Conservation (phyloP, 2,888 invertebrate species). For the Heliconius erato region DNA sequence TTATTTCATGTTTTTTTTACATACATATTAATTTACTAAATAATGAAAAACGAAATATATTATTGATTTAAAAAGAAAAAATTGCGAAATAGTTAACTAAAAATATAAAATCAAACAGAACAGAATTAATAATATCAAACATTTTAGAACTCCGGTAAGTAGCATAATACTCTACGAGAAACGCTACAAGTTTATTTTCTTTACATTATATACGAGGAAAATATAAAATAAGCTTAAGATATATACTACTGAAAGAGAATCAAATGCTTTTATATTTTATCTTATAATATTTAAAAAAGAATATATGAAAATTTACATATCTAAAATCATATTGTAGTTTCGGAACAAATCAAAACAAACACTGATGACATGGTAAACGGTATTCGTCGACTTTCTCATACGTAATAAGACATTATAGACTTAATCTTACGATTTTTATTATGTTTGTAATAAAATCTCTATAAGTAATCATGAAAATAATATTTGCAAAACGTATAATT, state of each 20-base stretch:
- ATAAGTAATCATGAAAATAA: background rate
- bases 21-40: background rate
- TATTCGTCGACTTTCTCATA: background rate
- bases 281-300: background rate
- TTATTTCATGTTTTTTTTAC: too few species aligned
- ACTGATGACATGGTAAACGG: slow-evolving; percentile 82
- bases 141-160: background rate
- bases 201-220: background rate
- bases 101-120: background rate
- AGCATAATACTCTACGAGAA: background rate
- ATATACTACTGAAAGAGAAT: background rate
- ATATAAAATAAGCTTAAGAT: background rate
- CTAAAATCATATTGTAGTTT: slow-evolving; percentile 27
- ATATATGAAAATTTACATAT: background rate
- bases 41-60: background rate
- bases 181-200: slow-evolving; percentile 1
- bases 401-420: background rate
- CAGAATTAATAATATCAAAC: background rate
- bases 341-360: slow-evolving; percentile 81
- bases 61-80: background rate
- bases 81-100: background rate
- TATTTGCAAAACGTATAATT: slow-evolving; percentile 49
- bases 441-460: background rate
- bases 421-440: background rate
- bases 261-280: background rate